phyloP scores from a whole-genome alignment of 2,113 vertebrate genomes.

The Actinemys pallida region DNA sequence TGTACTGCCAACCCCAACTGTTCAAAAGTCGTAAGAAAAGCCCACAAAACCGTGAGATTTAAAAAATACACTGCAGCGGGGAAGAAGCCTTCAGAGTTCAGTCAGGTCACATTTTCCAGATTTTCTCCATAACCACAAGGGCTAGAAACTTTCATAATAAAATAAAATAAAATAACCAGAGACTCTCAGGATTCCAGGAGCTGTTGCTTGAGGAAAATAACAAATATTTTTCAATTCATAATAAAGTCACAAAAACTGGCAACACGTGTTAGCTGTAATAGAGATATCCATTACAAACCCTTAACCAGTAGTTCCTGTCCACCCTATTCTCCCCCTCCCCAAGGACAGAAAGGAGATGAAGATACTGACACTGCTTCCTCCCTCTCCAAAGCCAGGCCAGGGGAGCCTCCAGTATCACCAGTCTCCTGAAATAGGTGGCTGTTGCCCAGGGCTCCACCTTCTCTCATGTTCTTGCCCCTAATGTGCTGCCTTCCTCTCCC shows the following conservation, averaged over 20 bases:
- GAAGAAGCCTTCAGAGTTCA: not conserved
- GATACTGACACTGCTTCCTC: not conserved
- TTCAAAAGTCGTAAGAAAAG: not conserved
- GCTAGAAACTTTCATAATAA: not conserved
- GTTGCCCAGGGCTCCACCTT: not conserved
- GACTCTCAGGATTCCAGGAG: not conserved
- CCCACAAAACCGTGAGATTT: not conserved
- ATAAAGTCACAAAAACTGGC: not conserved
- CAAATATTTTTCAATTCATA: not conserved
- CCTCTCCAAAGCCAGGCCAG: not conserved
- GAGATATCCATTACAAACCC: not conserved
- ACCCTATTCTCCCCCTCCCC: conserved; percentile 29
- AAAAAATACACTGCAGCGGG: not conserved
- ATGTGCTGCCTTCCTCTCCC: not conserved
- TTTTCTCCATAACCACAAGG: not conserved
- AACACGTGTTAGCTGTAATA: not conserved
- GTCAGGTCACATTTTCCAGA: not conserved
- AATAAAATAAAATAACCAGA: not conserved
- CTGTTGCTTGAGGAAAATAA: not conserved
- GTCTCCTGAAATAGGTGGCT: not conserved
- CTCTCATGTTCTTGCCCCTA: not conserved
- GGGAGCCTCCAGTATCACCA: not conserved
- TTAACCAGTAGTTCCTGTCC: not conserved
- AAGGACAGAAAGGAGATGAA: not conserved
- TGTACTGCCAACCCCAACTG: not conserved